Base-by-base conservation (phyloP, 2,113 vertebrate species). In the Grantiella picta region DNA sequence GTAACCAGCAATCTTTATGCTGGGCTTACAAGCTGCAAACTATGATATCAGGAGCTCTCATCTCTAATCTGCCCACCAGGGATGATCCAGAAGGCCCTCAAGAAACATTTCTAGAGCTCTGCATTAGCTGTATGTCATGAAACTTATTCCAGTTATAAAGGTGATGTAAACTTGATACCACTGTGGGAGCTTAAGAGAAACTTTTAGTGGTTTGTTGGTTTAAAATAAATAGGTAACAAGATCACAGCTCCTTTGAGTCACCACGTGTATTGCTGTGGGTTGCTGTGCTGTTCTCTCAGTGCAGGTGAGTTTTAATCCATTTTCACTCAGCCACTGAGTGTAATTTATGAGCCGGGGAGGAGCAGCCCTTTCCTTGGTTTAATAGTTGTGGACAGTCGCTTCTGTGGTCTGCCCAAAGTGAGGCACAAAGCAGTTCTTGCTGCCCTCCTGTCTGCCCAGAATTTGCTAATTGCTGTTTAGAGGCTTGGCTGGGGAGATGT, bases 401-500 rank as follows among this genome's bases (percentile, higher is more conserved):
- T 24, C 33, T 47, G 82, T 57, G 68, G 21, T 31, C 79, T 81
- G 79, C 68, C 82, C 47, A 7, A 63, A 90, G 61, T 6, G 9
- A 85, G 59, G 79, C 33, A 29, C 27, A 54, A 15, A 81, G 86
- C 47, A 10, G 17, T 33, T 70, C 66, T 42, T 35, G 33, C 92
- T 93, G 79, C 94, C 79, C 76, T 92, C 75, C 78, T 35, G 7
- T 42, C 83, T 77, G 57, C 92, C 78, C 70, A 38, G 64, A 44
- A 70, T 64, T 75, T 76, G 64, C 89, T 93, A 92, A 90, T 73
- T 86, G 40, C 89, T 86, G 38, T 89, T 94, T 75, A 73, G 84
- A 76, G 87, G 75, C 78, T 94, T 69, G 35, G 64, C 64, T 92
- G 90, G 71, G 56, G 63, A 89, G 77, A 29, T 56, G 22, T 31